Evolutionary conservation across 2,113 vertebrate genomes (phyloP).

Genomic region (Paramisgurnus dabryanus): DNA sequence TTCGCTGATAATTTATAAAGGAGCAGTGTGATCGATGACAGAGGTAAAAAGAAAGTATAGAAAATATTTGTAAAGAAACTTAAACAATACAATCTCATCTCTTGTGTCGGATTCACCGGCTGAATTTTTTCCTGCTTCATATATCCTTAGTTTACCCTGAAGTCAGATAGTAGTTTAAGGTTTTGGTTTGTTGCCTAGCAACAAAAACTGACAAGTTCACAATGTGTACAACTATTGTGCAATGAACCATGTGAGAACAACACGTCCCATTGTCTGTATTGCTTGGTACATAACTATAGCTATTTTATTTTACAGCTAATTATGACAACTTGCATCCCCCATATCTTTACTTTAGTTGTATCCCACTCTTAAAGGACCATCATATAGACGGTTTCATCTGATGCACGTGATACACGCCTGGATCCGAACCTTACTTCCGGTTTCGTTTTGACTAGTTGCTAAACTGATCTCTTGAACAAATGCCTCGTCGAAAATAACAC

Average conservation of each 20-base stretch:
- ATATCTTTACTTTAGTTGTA: background rate
- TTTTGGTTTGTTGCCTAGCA: slow-evolving; percentile 43
- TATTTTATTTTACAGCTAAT: background rate
- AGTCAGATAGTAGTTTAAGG: background rate
- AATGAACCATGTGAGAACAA: slow-evolving; percentile 16
- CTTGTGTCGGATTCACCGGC: background rate
- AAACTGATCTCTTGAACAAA: too few relatives aligned
- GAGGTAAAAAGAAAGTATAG: background rate
- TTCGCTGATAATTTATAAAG: slow-evolving; percentile 18
- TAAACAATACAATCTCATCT: background rate
- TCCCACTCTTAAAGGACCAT: background rate
- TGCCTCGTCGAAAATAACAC: too few relatives aligned
- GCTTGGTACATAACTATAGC: slow-evolving; percentile 13
- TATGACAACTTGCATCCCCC: background rate
- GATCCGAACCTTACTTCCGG: too few relatives aligned
- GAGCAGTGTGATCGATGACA: background rate
- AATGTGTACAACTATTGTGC: slow-evolving; percentile 28
- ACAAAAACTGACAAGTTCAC: slow-evolving; percentile 30
- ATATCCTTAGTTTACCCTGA: slow-evolving; percentile 24
- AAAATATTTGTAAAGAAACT: slow-evolving; percentile 3
- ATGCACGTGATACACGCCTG: too few relatives aligned
- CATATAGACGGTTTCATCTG: too few relatives aligned
- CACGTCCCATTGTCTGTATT: background rate
- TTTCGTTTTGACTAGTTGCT: too few relatives aligned
- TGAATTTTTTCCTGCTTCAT: background rate